These are phyloP conservation scores for Sprattus sprattus DNA, from an alignment of 2,113 vertebrate species.

Conservation along the genomic window DNA sequence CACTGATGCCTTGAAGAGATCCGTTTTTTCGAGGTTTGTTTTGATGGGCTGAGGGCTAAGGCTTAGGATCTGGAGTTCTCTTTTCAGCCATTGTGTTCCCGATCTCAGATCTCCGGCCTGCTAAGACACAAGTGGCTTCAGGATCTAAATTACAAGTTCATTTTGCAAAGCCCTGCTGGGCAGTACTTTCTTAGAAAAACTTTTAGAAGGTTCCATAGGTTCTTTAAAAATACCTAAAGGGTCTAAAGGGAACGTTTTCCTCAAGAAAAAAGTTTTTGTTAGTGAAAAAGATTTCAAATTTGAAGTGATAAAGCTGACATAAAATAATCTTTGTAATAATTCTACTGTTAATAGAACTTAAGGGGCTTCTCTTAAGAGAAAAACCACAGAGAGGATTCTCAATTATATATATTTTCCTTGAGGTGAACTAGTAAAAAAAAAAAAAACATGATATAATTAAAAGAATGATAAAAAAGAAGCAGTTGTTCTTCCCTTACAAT, in stretches of 20 bases:
- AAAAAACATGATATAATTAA: background rate
- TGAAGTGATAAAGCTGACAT: background rate
- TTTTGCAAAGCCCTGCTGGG: background rate
- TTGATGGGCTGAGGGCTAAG: conserved; percentile 34
- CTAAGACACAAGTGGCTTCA: background rate
- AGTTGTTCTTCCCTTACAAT: background rate
- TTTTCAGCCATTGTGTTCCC: background rate
- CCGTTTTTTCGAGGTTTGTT: conserved; percentile 62
- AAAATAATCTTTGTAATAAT: background rate
- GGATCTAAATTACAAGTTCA: conserved; percentile 8
- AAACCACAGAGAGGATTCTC: background rate
- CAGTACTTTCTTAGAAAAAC: background rate
- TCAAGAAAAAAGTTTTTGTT: background rate
- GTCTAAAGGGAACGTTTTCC: background rate
- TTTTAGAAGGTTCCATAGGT: background rate
- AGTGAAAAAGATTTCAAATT: background rate
- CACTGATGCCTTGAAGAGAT: conserved; percentile 52
- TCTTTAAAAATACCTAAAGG: background rate
- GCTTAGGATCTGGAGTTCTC: conserved; percentile 11
- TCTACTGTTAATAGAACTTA: background rate
- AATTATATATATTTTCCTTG: background rate
- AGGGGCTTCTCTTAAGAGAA: background rate
- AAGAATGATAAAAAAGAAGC: background rate
- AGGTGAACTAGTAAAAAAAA: background rate
- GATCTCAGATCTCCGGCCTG: background rate